Conservation (phyloP, 2,888 invertebrate species). For the Phymatocera aterrima region DNA sequence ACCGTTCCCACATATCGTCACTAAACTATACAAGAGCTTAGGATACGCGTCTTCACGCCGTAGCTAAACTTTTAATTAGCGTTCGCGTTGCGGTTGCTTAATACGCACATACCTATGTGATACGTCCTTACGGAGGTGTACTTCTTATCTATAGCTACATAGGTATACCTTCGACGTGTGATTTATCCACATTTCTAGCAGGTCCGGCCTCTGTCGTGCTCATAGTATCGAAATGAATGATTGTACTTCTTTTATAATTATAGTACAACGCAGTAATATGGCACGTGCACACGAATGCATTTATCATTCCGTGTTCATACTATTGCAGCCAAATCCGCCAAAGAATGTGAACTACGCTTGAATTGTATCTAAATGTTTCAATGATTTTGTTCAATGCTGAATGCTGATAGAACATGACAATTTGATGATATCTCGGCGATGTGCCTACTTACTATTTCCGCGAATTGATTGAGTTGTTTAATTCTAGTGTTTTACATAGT, state of each 20-base stretch:
- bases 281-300: neutral
- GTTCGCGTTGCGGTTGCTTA: neutral
- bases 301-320: too few species aligned
- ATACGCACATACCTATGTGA: neutral
- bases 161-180: too few species aligned
- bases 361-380: too few species aligned
- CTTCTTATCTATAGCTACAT: neutral
- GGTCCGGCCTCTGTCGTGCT: neutral
- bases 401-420: too few species aligned
- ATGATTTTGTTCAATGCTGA: too few species aligned
- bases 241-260: neutral
- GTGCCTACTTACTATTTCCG: too few species aligned
- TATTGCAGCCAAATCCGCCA: too few species aligned
- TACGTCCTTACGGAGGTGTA: neutral
- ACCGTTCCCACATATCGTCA: constrained; percentile 4
- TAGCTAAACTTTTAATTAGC: constrained; percentile 11
- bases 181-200: neutral
- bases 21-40: constrained; percentile 10
- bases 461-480: neutral
- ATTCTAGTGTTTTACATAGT: neutral
- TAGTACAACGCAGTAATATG: neutral
- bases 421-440: too few species aligned
- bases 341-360: too few species aligned
- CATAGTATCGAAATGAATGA: too few species aligned
- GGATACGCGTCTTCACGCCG: neutral